Base-by-base conservation (phyloP, 2,888 invertebrate species). In the Rhimphoctona megacephalus region DNA sequence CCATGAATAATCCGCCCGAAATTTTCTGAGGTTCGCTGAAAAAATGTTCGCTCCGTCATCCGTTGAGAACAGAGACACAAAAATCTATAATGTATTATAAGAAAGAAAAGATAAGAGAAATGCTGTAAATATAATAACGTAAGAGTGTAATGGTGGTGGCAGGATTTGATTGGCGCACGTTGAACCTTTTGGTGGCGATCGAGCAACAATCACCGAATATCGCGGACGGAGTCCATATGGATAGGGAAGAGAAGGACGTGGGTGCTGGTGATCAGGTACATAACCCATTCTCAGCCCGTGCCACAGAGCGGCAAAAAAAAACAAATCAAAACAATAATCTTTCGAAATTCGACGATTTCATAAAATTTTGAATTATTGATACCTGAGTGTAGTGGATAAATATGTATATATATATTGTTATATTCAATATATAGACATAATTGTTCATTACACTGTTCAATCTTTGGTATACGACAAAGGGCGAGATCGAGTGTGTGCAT, bases 91-190 rank as follows among this genome's bases (percentile, higher is more conserved):
- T 19, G 43, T 36, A 43, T 69, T 4, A 9, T 7, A 30, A 79
- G 73, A 52, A 22, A 36, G 57, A 69, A 52, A 30, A 69, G 43
- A 67, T 66, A 67, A 87, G 88, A 87, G 77, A 85, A 86, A 88
- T 87, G 70, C 86, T 83, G 90, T 89, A 91, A 88, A 91, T 89
- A 88, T 90, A 91, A 88, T 93, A 93, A 93, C 90, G 90, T 90
- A 92, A 92, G 92, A 89, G 88, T 93, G 90, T 94, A 91, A 93
- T 94, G 93, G 91, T 94, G 92, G 93, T 94, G 92, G 92, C 93
- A 99, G 99, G 99, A 96, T 99, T 99, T 96, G 99, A 99, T 97
- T 99, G 98, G 97, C 98, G 98, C 95, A 99, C 99, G 92, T 98
- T 99, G 96, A 99, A 99, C 96, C 98, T 99, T 93, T 97, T 99